These are phyloP conservation scores for Saccopteryx bilineata DNA, from an alignment of 2,113 vertebrate species.

Conservation along the genomic window DNA sequence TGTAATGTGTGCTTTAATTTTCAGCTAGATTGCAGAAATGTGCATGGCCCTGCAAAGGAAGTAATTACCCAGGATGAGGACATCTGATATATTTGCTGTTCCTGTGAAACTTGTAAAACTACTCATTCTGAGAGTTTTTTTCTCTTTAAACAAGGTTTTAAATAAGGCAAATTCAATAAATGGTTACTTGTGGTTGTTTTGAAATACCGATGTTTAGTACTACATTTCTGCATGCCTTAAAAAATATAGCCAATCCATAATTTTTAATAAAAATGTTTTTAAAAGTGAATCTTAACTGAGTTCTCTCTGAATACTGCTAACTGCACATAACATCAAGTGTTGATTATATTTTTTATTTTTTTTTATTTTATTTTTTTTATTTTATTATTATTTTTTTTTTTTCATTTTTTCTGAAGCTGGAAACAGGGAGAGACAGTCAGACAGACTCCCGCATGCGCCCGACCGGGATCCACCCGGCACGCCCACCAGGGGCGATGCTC, in stretches of 20 bases:
- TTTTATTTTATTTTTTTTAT: too few species aligned
- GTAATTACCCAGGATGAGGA: background rate
- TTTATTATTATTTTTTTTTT: too few species aligned
- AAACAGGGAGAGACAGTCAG: too few species aligned
- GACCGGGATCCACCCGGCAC: too few species aligned
- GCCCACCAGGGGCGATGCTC: too few species aligned
- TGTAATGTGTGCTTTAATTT: slow-evolving; percentile 57
- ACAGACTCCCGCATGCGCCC: too few species aligned
- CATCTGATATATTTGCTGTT: slow-evolving; percentile 44
- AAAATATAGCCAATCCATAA: background rate
- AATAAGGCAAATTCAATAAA: slow-evolving; percentile 27
- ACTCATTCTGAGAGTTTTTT: slow-evolving; percentile 56
- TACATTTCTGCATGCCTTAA: slow-evolving; percentile 25
- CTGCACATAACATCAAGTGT: background rate
- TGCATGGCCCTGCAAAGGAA: slow-evolving; percentile 45
- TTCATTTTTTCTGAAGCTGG: too few species aligned
- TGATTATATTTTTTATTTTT: background rate
- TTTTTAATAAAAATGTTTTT: slow-evolving; percentile 14
- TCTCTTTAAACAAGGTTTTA: slow-evolving; percentile 45
- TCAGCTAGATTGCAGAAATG: slow-evolving; percentile 52
- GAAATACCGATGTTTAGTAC: slow-evolving; percentile 36
- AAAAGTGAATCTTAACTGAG: background rate
- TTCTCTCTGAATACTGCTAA: background rate
- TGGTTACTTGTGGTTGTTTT: slow-evolving; percentile 23
- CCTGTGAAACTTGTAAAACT: slow-evolving; percentile 44